phyloP scores from a whole-genome alignment of 92 coral and sea anemone genomes.

The Desmophyllum pertusum region DNA sequence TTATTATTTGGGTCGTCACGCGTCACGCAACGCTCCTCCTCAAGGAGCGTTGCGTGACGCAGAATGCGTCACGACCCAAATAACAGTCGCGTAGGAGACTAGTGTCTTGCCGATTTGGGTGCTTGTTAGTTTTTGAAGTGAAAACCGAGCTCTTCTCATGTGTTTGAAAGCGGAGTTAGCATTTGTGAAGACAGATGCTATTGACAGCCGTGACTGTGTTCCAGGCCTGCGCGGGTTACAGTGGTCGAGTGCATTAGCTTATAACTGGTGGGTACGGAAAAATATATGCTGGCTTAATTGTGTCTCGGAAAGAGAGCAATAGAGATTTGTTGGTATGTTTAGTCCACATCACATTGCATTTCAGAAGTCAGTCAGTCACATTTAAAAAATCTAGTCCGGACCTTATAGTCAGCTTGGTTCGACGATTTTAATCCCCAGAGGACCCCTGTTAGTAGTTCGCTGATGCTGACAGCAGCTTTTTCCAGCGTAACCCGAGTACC shows the following conservation, averaged over 20 bases:
- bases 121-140: background rate
- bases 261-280: background rate
- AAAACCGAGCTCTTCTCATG: background rate
- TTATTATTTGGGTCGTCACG: too few species aligned
- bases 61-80: too few species aligned
- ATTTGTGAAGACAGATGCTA: background rate
- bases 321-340: background rate
- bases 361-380: conserved; percentile 2
- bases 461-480: background rate
- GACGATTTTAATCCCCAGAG: background rate
- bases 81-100: too few species aligned
- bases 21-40: too few species aligned
- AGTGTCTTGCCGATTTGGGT: background rate
- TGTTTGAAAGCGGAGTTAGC: conserved; percentile 5
- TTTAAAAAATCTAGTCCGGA: background rate
- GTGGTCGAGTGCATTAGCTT: background rate
- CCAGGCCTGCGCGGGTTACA: background rate
- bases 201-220: conserved; percentile 1
- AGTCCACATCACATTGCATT: background rate
- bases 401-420: background rate
- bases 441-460: conserved; percentile 8
- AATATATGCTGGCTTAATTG: conserved; percentile 12
- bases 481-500: conserved; percentile 20
- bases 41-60: too few species aligned
- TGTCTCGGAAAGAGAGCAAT: background rate